Percentiles rank a stretch among this genome's conserved stretches.
Evolutionary conservation across 23 tunicate species (phyloP).

Genomic region (Trididemnum clinides): DNA sequence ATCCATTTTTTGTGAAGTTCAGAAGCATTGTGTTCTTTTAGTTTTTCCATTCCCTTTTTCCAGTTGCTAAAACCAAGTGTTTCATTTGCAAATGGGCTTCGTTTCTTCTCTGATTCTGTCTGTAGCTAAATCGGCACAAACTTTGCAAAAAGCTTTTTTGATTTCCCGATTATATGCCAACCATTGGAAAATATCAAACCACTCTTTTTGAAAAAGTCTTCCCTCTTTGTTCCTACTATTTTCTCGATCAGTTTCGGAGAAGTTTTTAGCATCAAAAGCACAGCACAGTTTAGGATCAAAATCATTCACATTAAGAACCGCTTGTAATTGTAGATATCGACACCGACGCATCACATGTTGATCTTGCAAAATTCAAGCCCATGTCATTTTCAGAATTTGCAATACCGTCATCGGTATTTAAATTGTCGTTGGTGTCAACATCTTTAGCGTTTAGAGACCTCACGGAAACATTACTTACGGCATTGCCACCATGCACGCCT

Average conservation of each 20-base stretch:
- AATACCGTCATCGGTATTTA: background rate
- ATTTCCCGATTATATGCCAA: conserved; percentile 12
- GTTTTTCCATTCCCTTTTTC: background rate
- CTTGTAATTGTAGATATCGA: background rate
- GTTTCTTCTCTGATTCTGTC: background rate
- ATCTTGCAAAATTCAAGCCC: conserved; percentile 19
- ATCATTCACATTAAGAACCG: background rate
- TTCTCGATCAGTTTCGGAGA: conserved; percentile 14
- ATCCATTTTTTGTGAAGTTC: conserved; percentile 28
- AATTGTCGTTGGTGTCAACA: conserved; percentile 13
- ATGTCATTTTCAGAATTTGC: conserved; percentile 6
- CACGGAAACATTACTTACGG: conserved; percentile 6
- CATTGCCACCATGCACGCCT: conserved; percentile 12
- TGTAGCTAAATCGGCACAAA: background rate
- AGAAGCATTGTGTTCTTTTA: conserved; percentile 3
- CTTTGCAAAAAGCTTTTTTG: conserved; percentile 16
- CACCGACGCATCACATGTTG: conserved; percentile 1
- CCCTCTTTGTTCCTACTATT: conserved; percentile 8
- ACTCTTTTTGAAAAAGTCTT: conserved; percentile 5
- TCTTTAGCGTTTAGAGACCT: conserved; percentile 9
- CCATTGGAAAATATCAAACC: conserved; percentile 8
- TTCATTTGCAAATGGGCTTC: conserved; percentile 3
- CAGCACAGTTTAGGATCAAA: background rate
- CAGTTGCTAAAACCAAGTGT: background rate
- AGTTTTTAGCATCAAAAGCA: conserved; percentile 1